Evolutionary conservation across 2,113 vertebrate genomes (phyloP).

Genomic region (Mesocricetus auratus): DNA sequence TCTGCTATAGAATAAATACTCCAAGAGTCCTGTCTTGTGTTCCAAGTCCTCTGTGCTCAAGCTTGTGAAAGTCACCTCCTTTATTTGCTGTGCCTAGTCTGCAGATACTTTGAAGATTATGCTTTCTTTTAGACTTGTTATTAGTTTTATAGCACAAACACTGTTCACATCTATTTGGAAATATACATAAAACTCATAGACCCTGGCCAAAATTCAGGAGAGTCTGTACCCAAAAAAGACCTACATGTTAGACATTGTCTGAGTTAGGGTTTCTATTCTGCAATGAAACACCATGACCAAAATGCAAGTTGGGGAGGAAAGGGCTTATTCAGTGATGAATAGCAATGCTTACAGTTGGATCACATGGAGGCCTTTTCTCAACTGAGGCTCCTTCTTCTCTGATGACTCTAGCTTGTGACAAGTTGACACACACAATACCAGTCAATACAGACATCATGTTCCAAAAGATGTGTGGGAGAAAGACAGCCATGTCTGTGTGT

Average conservation of each 20-base stretch:
- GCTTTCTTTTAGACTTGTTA: background rate
- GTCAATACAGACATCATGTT: background rate
- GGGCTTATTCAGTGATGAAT: too few relatives aligned
- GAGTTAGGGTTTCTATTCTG: too few relatives aligned
- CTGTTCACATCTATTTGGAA: background rate
- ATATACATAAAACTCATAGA: background rate
- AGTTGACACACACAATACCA: too few relatives aligned
- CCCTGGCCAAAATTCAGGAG: background rate
- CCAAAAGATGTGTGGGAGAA: background rate
- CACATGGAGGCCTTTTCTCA: too few relatives aligned
- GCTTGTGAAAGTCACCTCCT: background rate
- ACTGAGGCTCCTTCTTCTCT: too few relatives aligned
- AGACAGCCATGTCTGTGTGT: background rate
- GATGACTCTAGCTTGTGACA: too few relatives aligned
- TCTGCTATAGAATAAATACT: conserved; percentile 26
- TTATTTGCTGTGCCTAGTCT: background rate
- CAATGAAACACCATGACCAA: too few relatives aligned
- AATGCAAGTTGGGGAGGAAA: too few relatives aligned
- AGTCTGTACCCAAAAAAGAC: fast-evolving
- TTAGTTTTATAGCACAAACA: background rate
- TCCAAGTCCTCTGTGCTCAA: background rate
- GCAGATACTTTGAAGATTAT: background rate
- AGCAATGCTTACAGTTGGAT: too few relatives aligned
- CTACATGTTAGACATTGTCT: too few relatives aligned
- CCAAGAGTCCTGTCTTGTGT: background rate